Evolutionary conservation across 1,140 invertebrate genomes (phyloP), one percentile per base, ranked within the genome.

Genomic region (Lucilia cuprina): DNA sequence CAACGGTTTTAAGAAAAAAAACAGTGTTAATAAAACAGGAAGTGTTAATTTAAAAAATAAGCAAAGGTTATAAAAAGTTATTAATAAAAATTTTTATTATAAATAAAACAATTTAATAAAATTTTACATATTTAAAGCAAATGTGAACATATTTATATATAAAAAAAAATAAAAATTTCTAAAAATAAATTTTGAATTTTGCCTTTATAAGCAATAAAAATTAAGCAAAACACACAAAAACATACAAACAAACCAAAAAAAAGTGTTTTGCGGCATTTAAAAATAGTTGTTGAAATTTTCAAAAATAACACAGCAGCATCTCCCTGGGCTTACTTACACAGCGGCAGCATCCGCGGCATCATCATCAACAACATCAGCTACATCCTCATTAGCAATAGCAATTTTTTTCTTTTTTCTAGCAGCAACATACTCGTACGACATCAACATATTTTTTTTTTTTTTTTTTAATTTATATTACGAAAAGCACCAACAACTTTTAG

Each of bases 291-390:
- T 34, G 82, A 83, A 55, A 82, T 84, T 84, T 85, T 85, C 84
- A 85, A 85, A 85, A 85, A 85, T 85, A 85, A 85, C 84, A 85
- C 84, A 78, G 77, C 77, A 82, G 74, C 70, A 55, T 77, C 74
- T 85, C 84, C 84, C 84, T 85, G 84, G 84, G 84, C 84, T 83
- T 55, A 74, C 82, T 82, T 35, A 21, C 50, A 83, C 55, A 41
- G 41, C 77, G 50, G 17, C 77, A 80, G 34, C 77, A 80, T 4
- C 41, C 5, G 4, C 75, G 35, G 14, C 34, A 77, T n/a, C n/a
- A 21, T 25, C n/a, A 19, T 50, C 41, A 41, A 49, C 77, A 49
- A 13, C 77, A 80, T 19, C 77, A 80, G 1, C 77, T 5, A 12
- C 77, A 80, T 1, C 74, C 9, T 70, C 65, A 21, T 21, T 21